Percentiles rank a stretch among this genome's conserved stretches.
Conservation (phyloP, 2,797 vertebrate species). For the Pristis pectinata region DNA sequence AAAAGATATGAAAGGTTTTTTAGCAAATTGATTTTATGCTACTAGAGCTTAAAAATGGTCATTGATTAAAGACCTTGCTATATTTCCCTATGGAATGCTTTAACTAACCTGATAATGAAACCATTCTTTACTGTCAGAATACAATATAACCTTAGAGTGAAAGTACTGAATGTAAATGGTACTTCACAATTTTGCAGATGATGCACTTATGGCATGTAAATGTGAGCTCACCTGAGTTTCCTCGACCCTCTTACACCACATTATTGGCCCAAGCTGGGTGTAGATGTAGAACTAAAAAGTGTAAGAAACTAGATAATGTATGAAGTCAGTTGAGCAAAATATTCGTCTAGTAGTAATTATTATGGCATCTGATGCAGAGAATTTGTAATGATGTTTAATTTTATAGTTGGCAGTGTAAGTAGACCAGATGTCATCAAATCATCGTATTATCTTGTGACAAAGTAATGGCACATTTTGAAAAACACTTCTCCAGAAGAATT, state of each 20-base stretch:
- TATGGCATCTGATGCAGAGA: background rate
- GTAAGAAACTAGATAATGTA: background rate
- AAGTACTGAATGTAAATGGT: background rate
- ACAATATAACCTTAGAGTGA: background rate
- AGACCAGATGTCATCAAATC: background rate
- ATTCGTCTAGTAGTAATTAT: background rate
- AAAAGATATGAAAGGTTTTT: background rate
- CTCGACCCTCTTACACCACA: too few species aligned
- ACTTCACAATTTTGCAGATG: background rate
- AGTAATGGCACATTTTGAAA: background rate
- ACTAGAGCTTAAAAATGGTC: background rate
- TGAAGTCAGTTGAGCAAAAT: background rate
- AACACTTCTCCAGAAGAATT: background rate
- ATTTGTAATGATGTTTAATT: background rate
- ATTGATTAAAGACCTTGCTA: conserved; percentile 12
- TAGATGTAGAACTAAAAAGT: background rate
- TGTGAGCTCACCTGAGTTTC: background rate
- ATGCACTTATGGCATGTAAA: background rate
- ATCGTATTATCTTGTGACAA: background rate
- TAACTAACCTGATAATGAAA: conserved; percentile 29
- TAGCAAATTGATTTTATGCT: conserved; percentile 29
- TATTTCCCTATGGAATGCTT: background rate
- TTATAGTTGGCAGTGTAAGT: background rate
- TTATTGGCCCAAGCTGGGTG: too few species aligned
- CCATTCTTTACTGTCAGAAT: conserved; percentile 32